Base-by-base conservation (phyloP, 2,888 invertebrate genomes). In the Panorpa germanica region DNA sequence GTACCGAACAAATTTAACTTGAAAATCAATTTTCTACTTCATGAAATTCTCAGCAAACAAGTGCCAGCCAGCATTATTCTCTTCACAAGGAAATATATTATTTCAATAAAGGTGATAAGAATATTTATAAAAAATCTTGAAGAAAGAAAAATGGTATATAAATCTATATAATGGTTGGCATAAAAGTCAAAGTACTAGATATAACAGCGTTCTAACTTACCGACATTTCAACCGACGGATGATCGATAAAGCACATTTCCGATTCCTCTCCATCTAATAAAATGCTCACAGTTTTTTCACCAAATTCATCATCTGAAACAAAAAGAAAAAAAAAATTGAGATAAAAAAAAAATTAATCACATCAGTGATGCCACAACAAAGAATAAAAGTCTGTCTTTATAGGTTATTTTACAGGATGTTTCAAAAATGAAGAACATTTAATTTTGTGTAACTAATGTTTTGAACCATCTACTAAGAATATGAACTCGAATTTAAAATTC, bases 281-380 rank as follows among this genome's bases (percentile, higher is more conserved):
- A n/a, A 88, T 73, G n/a, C 81, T 82, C 15, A 88, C 85, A 0
- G 81, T 77, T 50, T 83, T 77, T 56, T 86, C 86, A 1, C 85
- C 85, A 43, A 83, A 85, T 53, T 86, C 86, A 47, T 86, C 85
- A 63, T 86, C 86, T 82, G 70, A 39, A 75, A 74, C 55, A 57
- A 59, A 10, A 11, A 22, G 12, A 9, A 24, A 9, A 14, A 16
- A 20, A n/a, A 31, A 22, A 27, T 5, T 10, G 21, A 13, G 24
- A 13, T 35, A 24, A 34, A 28, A 13, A 28, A n/a, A n/a, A n/a
- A n/a, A n/a, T n/a, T n/a, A n/a, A n/a, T n/a, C n/a, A n/a, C n/a
- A n/a, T n/a, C n/a, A n/a, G n/a, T n/a, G n/a, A n/a, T n/a, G n/a
- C n/a, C n/a, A n/a, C n/a, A n/a, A n/a, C n/a, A n/a, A n/a, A n/a